A percentile compares a stretch with the other conserved stretches of the same genome.
Conservation (phyloP, 2,888 invertebrate genomes). For the Gortyna flavago region DNA sequence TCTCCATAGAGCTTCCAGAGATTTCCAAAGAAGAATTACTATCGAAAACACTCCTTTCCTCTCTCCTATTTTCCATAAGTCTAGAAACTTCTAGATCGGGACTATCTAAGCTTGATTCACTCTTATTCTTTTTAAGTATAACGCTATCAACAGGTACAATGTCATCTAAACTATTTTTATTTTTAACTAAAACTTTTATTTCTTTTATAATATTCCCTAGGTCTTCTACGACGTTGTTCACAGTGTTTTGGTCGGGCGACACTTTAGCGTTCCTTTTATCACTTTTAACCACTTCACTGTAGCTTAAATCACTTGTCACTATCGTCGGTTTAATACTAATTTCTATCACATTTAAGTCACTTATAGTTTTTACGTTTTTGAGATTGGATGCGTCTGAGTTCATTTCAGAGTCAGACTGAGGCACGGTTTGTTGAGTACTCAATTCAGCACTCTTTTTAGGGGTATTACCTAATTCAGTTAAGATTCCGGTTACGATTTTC, state of each 20-base stretch:
- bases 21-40: constrained; percentile 87
- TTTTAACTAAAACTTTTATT: constrained; percentile 80
- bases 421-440: constrained; percentile 15
- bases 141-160: constrained; percentile 84
- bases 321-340: constrained; percentile 58
- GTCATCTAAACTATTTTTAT: constrained; percentile 70
- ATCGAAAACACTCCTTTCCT: constrained; percentile 82
- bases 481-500: constrained; percentile 36
- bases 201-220: constrained; percentile 84
- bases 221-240: constrained; percentile 84
- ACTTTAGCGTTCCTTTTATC: constrained; percentile 69
- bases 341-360: constrained; percentile 55
- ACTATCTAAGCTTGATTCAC: constrained; percentile 88
- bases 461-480: constrained; percentile 22
- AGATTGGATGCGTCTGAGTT: constrained; percentile 21
- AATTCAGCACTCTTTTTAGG: constrained; percentile 27
- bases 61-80: constrained; percentile 83
- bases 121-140: constrained; percentile 88
- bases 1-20: constrained; percentile 88
- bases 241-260: constrained; percentile 59
- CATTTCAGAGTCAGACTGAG: constrained; percentile 29
- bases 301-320: constrained; percentile 63
- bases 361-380: constrained; percentile 15
- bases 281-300: constrained; percentile 74
- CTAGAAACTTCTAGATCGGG: constrained; percentile 88